Conservation (phyloP, 2,113 vertebrate species). For the Phocoena phocoena region DNA sequence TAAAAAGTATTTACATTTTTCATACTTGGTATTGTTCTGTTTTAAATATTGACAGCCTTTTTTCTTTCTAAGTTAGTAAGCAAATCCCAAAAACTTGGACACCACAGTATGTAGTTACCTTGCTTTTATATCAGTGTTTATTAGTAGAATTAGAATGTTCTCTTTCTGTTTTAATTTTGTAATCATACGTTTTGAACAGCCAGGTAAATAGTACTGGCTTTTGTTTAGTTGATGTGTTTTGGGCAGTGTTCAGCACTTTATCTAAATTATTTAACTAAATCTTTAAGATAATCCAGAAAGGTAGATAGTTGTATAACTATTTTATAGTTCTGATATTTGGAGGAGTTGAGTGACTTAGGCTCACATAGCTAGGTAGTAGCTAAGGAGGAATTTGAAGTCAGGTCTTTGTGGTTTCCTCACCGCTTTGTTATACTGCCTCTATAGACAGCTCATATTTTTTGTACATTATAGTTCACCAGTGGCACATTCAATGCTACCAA, state of each 20-base stretch:
- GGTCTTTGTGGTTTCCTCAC: neutral
- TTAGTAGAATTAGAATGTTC: neutral
- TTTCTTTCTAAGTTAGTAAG: neutral
- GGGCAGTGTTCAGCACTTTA: neutral
- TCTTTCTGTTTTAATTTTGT: neutral
- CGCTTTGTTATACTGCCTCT: neutral
- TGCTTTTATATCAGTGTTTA: neutral
- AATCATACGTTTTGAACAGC: neutral
- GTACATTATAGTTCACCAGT: neutral
- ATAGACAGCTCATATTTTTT: neutral
- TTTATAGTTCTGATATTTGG: neutral
- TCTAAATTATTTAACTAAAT: neutral
- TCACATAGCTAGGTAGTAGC: neutral
- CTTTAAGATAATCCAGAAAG: neutral
- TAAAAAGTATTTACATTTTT: neutral
- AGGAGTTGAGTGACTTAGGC: neutral
- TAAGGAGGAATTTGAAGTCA: neutral
- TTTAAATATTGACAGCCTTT: neutral
- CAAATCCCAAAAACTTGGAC: neutral
- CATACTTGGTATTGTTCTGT: neutral
- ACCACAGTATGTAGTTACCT: neutral
- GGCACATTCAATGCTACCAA: neutral
- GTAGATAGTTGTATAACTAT: neutral
- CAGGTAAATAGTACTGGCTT: neutral
- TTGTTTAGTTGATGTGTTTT: constrained; percentile 3